Base-by-base conservation (phyloP, 2,113 vertebrate species). In the Coreoperca whiteheadi region DNA sequence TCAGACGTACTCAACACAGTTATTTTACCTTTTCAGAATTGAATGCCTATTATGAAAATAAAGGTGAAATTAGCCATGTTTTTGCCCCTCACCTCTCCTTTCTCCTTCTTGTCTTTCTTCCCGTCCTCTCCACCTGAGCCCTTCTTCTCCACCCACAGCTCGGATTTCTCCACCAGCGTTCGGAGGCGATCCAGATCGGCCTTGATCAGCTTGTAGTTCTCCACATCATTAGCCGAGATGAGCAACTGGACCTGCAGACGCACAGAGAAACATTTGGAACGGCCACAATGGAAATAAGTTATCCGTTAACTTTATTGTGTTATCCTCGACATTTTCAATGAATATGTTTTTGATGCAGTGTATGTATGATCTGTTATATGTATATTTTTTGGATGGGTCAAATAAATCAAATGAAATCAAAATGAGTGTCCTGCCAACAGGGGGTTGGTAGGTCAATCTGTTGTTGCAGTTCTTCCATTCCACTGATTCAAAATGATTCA, bases 101-200 rank as follows among this genome's bases (percentile, higher is more conserved):
- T 93, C 34, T 93, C 88, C 61, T 92, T 86, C 77, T 92, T 94
- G 66, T 91, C 94, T 53, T 93, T 94, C 89, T 93, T 93, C 3
- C 90, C 91, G 0, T 94, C 97, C 88, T 95, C 95, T 2, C 94
- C 87, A 83, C 97, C 96, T 32, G 89, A 96, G 83, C 94, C 94
- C 80, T 98, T 99, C 94, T 99, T 99, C 90, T 99, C 97, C 89
- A 99, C 97, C 98, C 98, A 99, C 48, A 99, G 96, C 85, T 99
- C 98, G 0, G 98, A 99, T 77, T 99, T 99, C 93, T 99, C 98
- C 88, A 99, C 98, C 96, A 99, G 97, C 0, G 94, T 99, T 57
- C 98, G 95, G n/a, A 99, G 96, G 0, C 96, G 97, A 88, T 99
- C 98, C 89, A 99, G 94, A 88, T 99, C 97, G 0, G 95, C 94